Conservation (phyloP, 2,797 vertebrate genomes). For the Pseudochirops corinnae region DNA sequence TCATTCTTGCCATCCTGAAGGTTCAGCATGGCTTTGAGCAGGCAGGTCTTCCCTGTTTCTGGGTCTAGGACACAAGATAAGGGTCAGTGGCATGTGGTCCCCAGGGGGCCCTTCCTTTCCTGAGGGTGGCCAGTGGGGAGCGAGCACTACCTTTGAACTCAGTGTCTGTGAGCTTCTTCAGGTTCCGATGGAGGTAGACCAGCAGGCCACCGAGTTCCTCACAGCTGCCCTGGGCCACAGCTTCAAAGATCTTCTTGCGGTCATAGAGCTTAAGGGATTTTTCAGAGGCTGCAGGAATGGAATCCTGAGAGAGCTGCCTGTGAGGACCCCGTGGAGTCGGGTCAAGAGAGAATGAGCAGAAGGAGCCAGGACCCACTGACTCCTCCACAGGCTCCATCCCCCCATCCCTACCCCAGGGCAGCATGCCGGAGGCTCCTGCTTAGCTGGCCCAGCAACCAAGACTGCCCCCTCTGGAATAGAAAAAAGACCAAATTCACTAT, state of each 20-base stretch:
- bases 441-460: not conserved
- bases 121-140: not conserved
- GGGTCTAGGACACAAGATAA: constrained; percentile 85
- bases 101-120: fast-evolving
- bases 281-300: constrained; percentile 74
- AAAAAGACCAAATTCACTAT: too few relatives aligned
- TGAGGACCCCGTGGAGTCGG: not conserved
- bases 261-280: constrained; percentile 86
- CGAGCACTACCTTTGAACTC: constrained; percentile 87
- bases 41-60: constrained; percentile 92
- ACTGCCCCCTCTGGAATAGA: not conserved
- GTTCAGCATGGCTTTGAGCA: constrained; percentile 96
- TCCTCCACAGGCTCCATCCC: not conserved
- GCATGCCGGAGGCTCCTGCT: too few relatives aligned
- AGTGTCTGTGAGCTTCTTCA: constrained; percentile 86
- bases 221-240: constrained; percentile 85
- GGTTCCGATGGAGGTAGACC: constrained; percentile 84
- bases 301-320: constrained; percentile 82
- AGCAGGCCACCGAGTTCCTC: constrained; percentile 86
- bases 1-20: constrained; percentile 90
- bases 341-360: not conserved
- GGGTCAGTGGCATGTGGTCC: not conserved
- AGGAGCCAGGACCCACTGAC: not conserved
- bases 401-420: too few relatives aligned
- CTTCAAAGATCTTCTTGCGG: constrained; percentile 87